Percentiles rank a stretch among this genome's conserved stretches.
These are phyloP conservation scores for Vulpes lagopus DNA, from an alignment of 2,113 vertebrate genomes.

Conservation along the genomic window DNA sequence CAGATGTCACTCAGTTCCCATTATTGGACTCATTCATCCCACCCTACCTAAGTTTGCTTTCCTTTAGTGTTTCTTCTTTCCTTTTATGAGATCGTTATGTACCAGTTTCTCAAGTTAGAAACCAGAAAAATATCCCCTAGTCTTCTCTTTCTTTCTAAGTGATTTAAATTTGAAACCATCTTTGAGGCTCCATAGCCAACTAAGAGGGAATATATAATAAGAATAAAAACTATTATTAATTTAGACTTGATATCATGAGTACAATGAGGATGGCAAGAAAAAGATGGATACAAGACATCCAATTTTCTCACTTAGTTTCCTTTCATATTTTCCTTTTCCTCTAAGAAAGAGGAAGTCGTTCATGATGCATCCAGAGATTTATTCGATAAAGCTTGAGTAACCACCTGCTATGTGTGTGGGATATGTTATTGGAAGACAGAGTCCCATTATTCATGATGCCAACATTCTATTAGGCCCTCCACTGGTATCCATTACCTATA, in stretches of 20 bases:
- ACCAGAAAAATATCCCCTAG: neutral
- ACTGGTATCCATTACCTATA: fast-evolving
- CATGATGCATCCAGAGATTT: neutral
- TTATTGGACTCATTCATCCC: neutral
- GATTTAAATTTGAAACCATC: neutral
- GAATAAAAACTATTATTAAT: neutral
- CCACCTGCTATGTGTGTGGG: neutral
- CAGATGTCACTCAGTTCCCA: neutral
- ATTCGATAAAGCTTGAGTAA: neutral
- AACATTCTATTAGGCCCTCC: neutral
- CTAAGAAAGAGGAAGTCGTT: neutral
- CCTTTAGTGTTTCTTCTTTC: neutral
- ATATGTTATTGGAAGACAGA: neutral
- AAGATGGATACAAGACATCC: neutral
- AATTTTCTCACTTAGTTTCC: neutral
- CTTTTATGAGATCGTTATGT: neutral
- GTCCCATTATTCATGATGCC: neutral
- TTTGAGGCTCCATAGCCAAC: neutral
- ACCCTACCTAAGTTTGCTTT: neutral
- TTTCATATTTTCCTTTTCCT: neutral
- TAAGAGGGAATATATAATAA: neutral
- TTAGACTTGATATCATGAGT: neutral
- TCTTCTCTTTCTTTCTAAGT: neutral
- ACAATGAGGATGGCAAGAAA: neutral
- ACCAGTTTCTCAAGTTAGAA: slow-evolving; percentile 30